These are phyloP conservation scores for Peromyscus leucopus DNA, from an alignment of 2,113 vertebrate species.

Conservation along the genomic window DNA sequence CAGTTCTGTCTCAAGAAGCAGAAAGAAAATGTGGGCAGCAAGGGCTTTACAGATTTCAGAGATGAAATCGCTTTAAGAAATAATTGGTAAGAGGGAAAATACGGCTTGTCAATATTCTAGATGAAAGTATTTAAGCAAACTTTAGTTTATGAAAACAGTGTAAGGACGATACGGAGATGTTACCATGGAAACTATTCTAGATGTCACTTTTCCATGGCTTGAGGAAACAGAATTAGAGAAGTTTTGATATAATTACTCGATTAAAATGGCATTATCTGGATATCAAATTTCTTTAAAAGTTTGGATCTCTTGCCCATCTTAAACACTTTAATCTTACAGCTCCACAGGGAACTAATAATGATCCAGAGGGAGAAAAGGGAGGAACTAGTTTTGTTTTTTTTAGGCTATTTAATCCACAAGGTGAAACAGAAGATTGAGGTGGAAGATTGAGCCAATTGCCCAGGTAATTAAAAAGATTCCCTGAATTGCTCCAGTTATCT, in stretches of 20 bases:
- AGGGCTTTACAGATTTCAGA: constrained; percentile 58
- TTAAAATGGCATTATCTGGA: constrained; percentile 67
- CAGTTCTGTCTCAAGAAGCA: constrained; percentile 70
- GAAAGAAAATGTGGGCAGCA: constrained; percentile 48
- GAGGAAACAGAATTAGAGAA: constrained; percentile 41
- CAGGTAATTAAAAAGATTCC: constrained; percentile 68
- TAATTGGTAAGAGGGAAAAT: not conserved
- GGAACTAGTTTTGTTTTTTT: constrained; percentile 45
- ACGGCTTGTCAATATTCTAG: not conserved
- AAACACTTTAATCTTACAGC: constrained; percentile 58
- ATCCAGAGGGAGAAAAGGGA: constrained; percentile 58
- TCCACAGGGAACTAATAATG: constrained; percentile 57
- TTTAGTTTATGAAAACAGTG: constrained; percentile 55
- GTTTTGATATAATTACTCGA: constrained; percentile 66
- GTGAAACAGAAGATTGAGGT: constrained; percentile 51
- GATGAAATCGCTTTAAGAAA: constrained; percentile 51
- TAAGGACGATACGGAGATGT: constrained; percentile 28
- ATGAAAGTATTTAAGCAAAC: constrained; percentile 44
- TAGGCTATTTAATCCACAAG: constrained; percentile 66
- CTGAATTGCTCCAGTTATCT: constrained; percentile 72
- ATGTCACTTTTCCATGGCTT: constrained; percentile 27
- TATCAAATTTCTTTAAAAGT: constrained; percentile 78
- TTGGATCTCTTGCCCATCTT: constrained; percentile 24
- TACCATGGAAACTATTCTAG: constrained; percentile 53
- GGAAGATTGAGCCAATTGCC: constrained; percentile 63